These are phyloP conservation scores for Mycteria americana DNA, from an alignment of 2,797 vertebrate genomes.

Conservation along the genomic window DNA sequence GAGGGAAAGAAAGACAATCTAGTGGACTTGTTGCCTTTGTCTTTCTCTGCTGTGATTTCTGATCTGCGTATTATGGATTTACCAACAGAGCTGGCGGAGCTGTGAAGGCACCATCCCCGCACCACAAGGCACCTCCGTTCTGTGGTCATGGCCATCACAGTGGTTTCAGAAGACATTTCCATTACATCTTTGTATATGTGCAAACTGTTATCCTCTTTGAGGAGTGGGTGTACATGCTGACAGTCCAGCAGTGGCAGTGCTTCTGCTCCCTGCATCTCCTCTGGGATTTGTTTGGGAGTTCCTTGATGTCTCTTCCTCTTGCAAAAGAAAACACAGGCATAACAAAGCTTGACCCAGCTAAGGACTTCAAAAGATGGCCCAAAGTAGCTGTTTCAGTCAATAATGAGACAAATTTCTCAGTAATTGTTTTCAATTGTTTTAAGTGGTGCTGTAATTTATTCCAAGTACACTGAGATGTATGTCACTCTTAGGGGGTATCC, in stretches of 20 bases:
- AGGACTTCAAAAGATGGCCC: constrained; percentile 10
- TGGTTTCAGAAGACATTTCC: not conserved
- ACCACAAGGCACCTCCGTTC: not conserved
- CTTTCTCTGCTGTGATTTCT: not conserved
- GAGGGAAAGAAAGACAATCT: not conserved
- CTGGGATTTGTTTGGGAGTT: not conserved
- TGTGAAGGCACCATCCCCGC: not conserved
- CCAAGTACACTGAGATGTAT: constrained; percentile 71
- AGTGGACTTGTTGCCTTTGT: not conserved
- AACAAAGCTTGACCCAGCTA: not conserved
- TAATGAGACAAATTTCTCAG: not conserved
- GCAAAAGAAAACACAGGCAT: not conserved
- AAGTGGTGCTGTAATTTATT: constrained; percentile 34
- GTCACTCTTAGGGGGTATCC: constrained; percentile 77
- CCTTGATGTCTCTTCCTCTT: not conserved
- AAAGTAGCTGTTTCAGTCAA: not conserved
- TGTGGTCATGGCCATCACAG: not conserved
- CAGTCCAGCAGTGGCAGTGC: not conserved
- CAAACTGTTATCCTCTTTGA: not conserved
- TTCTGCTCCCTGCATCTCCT: not conserved
- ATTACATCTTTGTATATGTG: not conserved
- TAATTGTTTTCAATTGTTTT: constrained; percentile 11
- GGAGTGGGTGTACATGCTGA: not conserved
- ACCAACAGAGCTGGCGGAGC: not conserved
- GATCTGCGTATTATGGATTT: not conserved